Evolutionary conservation across 2,113 vertebrate genomes (phyloP).

Genomic region (Aspiorhynchus laticeps): DNA sequence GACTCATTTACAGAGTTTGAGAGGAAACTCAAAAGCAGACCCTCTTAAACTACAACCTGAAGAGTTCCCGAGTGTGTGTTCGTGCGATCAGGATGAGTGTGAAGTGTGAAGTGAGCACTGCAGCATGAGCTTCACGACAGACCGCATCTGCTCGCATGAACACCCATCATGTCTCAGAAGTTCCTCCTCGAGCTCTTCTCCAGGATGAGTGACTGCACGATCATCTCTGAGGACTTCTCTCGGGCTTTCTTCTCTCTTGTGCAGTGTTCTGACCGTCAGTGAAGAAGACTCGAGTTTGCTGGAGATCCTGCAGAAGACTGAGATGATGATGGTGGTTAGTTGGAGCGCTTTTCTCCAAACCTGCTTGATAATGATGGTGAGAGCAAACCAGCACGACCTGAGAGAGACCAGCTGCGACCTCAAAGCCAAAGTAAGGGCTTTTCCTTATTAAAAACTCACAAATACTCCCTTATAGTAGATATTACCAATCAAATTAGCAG

Average conservation of each 20-base stretch:
- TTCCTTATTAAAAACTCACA: background rate
- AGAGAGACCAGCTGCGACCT: constrained; percentile 76
- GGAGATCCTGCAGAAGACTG: constrained; percentile 6
- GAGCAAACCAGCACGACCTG: constrained; percentile 71
- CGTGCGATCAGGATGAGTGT: background rate
- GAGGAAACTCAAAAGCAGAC: background rate
- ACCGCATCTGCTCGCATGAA: background rate
- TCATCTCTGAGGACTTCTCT: background rate
- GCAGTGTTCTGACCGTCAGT: background rate
- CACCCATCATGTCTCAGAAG: background rate
- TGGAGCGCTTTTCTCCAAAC: constrained; percentile 74
- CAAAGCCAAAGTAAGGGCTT: constrained; percentile 73
- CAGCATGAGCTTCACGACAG: background rate
- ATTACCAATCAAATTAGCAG: background rate
- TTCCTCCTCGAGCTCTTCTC: background rate
- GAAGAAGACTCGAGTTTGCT: background rate
- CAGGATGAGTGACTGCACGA: background rate
- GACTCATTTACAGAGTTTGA: background rate
- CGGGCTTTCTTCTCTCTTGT: background rate
- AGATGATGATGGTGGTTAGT: constrained; percentile 71
- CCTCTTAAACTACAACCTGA: background rate
- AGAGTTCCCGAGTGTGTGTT: background rate
- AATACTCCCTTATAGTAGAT: background rate
- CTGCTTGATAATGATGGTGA: constrained; percentile 74
- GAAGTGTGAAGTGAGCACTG: background rate